Conservation (phyloP, 2,113 vertebrate species). For the Tachysurus vachellii region DNA sequence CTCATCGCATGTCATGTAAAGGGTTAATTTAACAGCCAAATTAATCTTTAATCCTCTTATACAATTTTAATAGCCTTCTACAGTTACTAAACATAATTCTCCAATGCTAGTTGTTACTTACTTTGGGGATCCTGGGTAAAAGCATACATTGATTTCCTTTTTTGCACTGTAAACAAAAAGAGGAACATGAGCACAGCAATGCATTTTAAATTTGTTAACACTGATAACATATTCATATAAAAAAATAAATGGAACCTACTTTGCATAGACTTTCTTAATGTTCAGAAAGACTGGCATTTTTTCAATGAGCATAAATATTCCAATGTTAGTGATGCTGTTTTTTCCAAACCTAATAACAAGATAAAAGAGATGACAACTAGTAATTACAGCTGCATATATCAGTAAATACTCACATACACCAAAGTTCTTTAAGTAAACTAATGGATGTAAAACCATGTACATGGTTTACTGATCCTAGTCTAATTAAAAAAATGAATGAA, state of each 20-base stretch:
- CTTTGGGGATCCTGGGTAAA: slow-evolving; percentile 54
- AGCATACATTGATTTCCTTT: slow-evolving; percentile 62
- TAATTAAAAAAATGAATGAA: slow-evolving; percentile 1
- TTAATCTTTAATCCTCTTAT: background rate
- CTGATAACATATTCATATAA: background rate
- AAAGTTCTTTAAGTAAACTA: background rate
- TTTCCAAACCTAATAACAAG: slow-evolving; percentile 74
- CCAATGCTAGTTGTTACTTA: slow-evolving; percentile 44
- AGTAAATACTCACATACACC: background rate
- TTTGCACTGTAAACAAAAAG: slow-evolving; percentile 56
- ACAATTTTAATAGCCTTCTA: background rate
- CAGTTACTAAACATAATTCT: background rate
- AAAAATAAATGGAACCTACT: slow-evolving; percentile 71
- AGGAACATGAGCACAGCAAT: background rate
- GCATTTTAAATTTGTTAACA: background rate
- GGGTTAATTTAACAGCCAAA: background rate
- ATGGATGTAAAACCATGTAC: no score
- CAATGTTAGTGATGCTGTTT: slow-evolving; percentile 70
- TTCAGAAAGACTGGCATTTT: slow-evolving; percentile 61
- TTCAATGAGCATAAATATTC: slow-evolving; percentile 68
- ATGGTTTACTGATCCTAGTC: no score
- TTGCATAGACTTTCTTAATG: slow-evolving; percentile 69
- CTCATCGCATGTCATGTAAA: background rate
- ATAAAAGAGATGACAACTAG: background rate
- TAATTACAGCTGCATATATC: background rate